Percentiles rank a stretch among this genome's conserved stretches.
phyloP scores from a whole-genome alignment of 2,113 vertebrate genomes.

The Odontesthes bonariensis region DNA sequence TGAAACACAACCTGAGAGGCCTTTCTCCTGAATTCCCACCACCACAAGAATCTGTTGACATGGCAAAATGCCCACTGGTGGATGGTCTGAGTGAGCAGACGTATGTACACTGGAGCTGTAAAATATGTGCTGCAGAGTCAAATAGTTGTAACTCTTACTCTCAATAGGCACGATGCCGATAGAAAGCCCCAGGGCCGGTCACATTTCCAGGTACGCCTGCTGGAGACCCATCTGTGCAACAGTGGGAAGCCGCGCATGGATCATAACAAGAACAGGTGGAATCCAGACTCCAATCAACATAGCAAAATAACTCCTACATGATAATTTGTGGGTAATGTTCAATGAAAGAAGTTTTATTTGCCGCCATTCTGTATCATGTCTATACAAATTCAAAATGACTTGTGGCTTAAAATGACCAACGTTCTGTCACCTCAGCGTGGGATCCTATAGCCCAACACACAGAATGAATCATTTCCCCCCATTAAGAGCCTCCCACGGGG shows the following conservation, averaged over 20 bases:
- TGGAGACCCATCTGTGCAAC: constrained; percentile 49
- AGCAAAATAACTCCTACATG: neutral
- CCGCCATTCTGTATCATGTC: neutral
- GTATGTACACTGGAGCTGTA: constrained; percentile 55
- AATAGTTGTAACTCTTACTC: constrained; percentile 61
- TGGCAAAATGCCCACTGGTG: constrained; percentile 67
- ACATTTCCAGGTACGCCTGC: constrained; percentile 50
- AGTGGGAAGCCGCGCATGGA: neutral
- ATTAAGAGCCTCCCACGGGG: constrained; percentile 45
- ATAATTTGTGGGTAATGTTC: accelerated
- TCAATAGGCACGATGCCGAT: constrained; percentile 31
- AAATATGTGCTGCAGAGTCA: constrained; percentile 75
- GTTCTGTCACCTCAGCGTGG: constrained; percentile 10
- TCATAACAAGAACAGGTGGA: constrained; percentile 12
- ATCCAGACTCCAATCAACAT: constrained; percentile 4
- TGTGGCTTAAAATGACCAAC: neutral
- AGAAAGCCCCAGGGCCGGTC: constrained; percentile 28
- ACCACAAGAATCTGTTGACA: constrained; percentile 72
- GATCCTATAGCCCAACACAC: constrained; percentile 13
- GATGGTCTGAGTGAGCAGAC: constrained; percentile 52
- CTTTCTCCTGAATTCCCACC: constrained; percentile 46
- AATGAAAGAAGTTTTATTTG: neutral
- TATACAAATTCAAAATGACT: constrained; percentile 13
- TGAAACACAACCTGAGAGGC: constrained; percentile 61
- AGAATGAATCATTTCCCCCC: constrained; percentile 50